Percentiles rank a stretch among this genome's conserved stretches.
phyloP scores from a whole-genome alignment of 2,888 invertebrate species.

The Agrochola lychnidis region DNA sequence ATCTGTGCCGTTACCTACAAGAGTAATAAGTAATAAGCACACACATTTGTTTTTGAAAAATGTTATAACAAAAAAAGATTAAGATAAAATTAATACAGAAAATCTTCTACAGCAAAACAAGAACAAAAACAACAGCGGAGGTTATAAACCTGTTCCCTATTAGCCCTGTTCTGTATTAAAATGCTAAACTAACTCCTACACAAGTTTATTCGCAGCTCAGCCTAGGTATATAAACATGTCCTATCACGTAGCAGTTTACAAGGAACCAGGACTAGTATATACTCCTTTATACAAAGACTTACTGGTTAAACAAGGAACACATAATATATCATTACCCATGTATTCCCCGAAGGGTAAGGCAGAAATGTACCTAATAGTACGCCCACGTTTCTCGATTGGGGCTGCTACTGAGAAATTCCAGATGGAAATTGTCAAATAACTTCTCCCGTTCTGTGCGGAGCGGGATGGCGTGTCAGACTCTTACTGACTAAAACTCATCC shows the following conservation, averaged over 20 bases:
- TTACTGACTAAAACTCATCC: too few species aligned
- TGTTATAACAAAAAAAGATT: background rate
- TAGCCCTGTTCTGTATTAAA: constrained; percentile 44
- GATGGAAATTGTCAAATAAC: background rate
- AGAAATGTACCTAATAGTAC: background rate
- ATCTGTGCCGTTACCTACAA: background rate
- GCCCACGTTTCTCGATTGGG: background rate
- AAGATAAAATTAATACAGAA: background rate
- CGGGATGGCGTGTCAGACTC: too few species aligned
- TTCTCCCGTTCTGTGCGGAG: too few species aligned
- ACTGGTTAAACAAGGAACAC: background rate
- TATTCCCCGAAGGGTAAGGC: background rate
- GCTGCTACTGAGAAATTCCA: background rate
- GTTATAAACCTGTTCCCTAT: constrained; percentile 38
- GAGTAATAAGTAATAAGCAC: background rate
- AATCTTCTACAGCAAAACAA: constrained; percentile 1
- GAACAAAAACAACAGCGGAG: background rate
- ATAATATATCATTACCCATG: background rate
- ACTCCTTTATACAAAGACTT: constrained; percentile 5
- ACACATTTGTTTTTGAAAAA: background rate
- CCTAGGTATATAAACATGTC: constrained; percentile 48
- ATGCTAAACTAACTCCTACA: constrained; percentile 29
- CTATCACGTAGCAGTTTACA: constrained; percentile 24
- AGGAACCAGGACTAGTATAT: constrained; percentile 21
- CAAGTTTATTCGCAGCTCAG: constrained; percentile 48